These are phyloP conservation scores for Heliconius nattereri DNA, from an alignment of 1,140 invertebrate genomes.

Conservation along the genomic window DNA sequence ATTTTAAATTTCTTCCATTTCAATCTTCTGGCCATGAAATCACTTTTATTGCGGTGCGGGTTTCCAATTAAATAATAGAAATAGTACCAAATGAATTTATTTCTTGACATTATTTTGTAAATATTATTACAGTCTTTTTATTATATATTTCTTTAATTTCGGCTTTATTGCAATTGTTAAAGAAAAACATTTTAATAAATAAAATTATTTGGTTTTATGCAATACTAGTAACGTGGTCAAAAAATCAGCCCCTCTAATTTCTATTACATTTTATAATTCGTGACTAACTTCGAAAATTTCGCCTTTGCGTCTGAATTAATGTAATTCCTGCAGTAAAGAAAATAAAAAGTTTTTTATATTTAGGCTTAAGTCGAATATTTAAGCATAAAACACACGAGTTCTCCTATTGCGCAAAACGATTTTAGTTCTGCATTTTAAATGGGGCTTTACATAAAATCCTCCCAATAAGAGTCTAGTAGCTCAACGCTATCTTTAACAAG, in stretches of 20 bases:
- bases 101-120: neutral
- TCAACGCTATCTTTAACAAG: constrained; percentile 30
- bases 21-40: constrained; percentile 61
- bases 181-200: no score
- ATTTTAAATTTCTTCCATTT: constrained; percentile 57
- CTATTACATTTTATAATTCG: neutral
- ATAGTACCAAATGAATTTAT: constrained; percentile 58
- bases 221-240: neutral
- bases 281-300: neutral
- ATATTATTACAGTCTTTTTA: neutral
- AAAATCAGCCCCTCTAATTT: neutral
- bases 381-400: neutral
- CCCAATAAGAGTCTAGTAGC: constrained; percentile 18
- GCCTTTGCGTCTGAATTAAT: neutral
- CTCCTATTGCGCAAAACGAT: constrained; percentile 24
- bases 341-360: neutral
- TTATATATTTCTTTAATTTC: no score
- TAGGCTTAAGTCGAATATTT: neutral
- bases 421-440: constrained; percentile 34
- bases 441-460: constrained; percentile 40
- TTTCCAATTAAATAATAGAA: constrained; percentile 68
- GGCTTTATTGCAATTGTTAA: no score
- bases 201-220: no score
- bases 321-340: neutral
- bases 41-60: constrained; percentile 67